A percentile compares a stretch with the other conserved stretches of the same genome.
Conservation (phyloP, 2,888 invertebrate species). For the Pristionchus exspectatus region DNA sequence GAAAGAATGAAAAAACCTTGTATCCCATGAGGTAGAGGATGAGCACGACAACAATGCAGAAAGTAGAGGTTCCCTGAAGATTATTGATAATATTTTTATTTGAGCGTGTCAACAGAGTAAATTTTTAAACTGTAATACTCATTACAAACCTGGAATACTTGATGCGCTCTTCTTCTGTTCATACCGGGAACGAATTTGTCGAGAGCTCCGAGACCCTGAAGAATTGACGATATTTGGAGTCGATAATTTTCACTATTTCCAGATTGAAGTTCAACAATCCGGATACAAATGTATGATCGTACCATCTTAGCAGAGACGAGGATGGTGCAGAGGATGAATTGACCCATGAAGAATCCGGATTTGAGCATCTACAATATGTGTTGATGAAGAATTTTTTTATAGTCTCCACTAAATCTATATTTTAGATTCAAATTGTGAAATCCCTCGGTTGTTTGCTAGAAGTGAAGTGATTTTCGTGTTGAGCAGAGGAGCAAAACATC, state of each 20-base stretch:
- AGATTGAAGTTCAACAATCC: not conserved
- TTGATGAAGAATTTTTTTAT: too few species aligned
- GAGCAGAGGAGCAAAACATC: not conserved
- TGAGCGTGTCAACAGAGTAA: too few species aligned
- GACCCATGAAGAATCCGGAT: constrained; percentile 21
- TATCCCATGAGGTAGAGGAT: constrained; percentile 25
- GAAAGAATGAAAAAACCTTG: not conserved
- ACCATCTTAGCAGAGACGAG: constrained; percentile 46
- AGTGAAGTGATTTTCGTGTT: not conserved
- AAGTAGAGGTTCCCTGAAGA: constrained; percentile 4
- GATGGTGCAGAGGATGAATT: constrained; percentile 38
- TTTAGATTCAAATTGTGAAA: not conserved
- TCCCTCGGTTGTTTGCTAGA: not conserved
- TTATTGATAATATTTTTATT: not conserved
- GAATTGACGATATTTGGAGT: not conserved
- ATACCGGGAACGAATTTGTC: constrained; percentile 43
- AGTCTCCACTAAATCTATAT: too few species aligned
- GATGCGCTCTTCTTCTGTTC: constrained; percentile 38
- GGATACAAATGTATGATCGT: not conserved
- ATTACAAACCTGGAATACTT: constrained; percentile 12
- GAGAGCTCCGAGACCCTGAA: constrained; percentile 6
- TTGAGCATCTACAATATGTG: not conserved
- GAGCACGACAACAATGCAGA: constrained; percentile 25
- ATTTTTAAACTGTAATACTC: too few species aligned
- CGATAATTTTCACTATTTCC: not conserved